Percentiles rank a stretch among this genome's conserved stretches.
Conservation (phyloP, 2,888 invertebrate species). For the Drosophila nigritarsus region DNA sequence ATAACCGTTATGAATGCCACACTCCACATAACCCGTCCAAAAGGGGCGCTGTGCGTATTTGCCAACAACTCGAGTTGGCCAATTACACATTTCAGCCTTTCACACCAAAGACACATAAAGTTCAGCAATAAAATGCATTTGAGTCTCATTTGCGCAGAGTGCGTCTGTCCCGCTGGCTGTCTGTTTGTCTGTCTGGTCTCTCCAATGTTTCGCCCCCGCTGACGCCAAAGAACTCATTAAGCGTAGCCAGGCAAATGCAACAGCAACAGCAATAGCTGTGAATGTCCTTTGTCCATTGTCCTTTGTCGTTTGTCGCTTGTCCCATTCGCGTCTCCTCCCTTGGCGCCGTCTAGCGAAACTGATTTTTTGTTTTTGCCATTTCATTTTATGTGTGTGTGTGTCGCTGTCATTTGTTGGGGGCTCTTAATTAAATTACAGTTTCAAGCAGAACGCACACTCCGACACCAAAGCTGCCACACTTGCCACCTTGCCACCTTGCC, state of each 20-base stretch:
- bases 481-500: background rate
- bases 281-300: constrained; percentile 38
- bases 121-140: constrained; percentile 40
- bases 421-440: constrained; percentile 75
- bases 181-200: background rate
- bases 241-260: constrained; percentile 31
- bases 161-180: background rate
- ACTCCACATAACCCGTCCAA: constrained; percentile 22
- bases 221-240: constrained; percentile 51
- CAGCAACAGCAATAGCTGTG: background rate
- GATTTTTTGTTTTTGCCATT: constrained; percentile 43
- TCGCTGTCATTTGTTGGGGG: constrained; percentile 33
- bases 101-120: constrained; percentile 39
- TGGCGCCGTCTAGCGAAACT: constrained; percentile 61
- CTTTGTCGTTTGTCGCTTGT: background rate
- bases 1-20: constrained; percentile 12
- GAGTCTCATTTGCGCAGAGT: constrained; percentile 17
- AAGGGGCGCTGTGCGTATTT: constrained; percentile 45
- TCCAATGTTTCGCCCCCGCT: background rate
- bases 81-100: constrained; percentile 46
- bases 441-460: constrained; percentile 17
- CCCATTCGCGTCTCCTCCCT: constrained; percentile 27
- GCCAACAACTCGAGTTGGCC: constrained; percentile 42
- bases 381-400: constrained; percentile 48
- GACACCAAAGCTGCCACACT: constrained; percentile 5